Evolutionary conservation across 2,888 invertebrate genomes (phyloP), one percentile per base, ranked within the genome.

Genomic region (Neria commutata): DNA sequence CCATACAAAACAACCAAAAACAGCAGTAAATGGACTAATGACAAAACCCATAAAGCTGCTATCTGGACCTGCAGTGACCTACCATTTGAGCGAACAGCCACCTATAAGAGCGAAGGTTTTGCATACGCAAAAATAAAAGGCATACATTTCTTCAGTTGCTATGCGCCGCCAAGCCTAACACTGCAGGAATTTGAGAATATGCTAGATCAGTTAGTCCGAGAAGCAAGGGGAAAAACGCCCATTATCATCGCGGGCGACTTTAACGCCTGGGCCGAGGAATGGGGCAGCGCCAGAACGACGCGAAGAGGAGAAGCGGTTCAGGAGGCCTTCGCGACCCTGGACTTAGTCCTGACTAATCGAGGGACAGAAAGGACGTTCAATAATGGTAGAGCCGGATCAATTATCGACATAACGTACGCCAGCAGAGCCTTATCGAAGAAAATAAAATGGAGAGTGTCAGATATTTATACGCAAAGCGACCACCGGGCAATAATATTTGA

Each of bases 261-360:
- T 14, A 50, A 45, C 19, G 53, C 58, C 5, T 54, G 54, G 58
- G 58, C 54, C 2, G 40, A 24, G 11, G 54, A 58, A n/a, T 58
- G 58, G 53, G 58, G 54, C 10, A 49, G 54, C 21, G 2, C 4
- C 14, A 11, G 10, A 26, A 37, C 52, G 1, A 58, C 24, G 17
- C 4, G 2, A 10, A 42, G 52, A 47, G 57, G 51, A 11, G 19
- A 23, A n/a, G 52, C 47, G 6, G 25, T 57, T n/a, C 26, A 52
- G 16, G 50, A 46, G 6, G 49, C 19, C 19, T 19, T 42, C 17
- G 42, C 42, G 5, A 17, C 2, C 14, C 19, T 42, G 3, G 42
- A 42, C 19, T 6, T 42, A 2, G 42, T 42, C 19, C 14, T 42
- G 21, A 3, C 21, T 3, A 42, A 42, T 42, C 17, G 5, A 2